A percentile compares a stretch with the other conserved stretches of the same genome.
phyloP scores from a whole-genome alignment of 2,888 invertebrate species.

The Pyrocoelia pectoralis region DNA sequence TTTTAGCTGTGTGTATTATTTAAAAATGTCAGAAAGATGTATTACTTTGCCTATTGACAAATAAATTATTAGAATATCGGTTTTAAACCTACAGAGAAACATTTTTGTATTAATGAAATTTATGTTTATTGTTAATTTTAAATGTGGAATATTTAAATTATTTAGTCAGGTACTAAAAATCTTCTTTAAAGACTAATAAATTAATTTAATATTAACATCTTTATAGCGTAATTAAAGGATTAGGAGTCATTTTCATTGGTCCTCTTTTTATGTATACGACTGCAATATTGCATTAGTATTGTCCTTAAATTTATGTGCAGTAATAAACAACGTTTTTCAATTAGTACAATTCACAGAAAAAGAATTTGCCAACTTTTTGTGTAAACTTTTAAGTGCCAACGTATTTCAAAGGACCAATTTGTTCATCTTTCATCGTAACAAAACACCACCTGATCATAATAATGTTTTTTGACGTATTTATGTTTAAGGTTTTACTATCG shows the following conservation, averaged over 20 bases:
- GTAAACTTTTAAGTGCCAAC: too few relatives aligned
- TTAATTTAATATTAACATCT: not conserved
- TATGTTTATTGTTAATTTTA: constrained; percentile 1
- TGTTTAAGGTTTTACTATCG: too few relatives aligned
- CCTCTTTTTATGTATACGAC: not conserved
- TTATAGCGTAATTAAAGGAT: constrained; percentile 1
- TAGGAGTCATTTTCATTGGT: not conserved
- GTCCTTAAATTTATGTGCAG: not conserved
- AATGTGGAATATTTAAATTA: not conserved
- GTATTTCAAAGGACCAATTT: too few relatives aligned
- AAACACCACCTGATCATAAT: too few relatives aligned
- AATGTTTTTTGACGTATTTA: too few relatives aligned
- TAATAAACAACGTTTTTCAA: not conserved
- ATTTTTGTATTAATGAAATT: not conserved
- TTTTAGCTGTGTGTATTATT: constrained; percentile 27
- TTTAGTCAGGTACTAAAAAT: not conserved
- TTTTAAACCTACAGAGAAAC: not conserved
- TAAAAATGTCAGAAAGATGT: constrained; percentile 20
- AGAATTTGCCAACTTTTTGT: too few relatives aligned
- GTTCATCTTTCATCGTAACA: too few relatives aligned
- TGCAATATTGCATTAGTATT: not conserved
- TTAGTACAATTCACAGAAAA: too few relatives aligned
- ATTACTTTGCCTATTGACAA: constrained; percentile 16
- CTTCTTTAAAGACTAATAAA: not conserved
- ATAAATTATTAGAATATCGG: constrained; percentile 7